Evolutionary conservation across 2,113 vertebrate genomes (phyloP), one percentile per base, ranked within the genome.

Genomic region (Channa argus): DNA sequence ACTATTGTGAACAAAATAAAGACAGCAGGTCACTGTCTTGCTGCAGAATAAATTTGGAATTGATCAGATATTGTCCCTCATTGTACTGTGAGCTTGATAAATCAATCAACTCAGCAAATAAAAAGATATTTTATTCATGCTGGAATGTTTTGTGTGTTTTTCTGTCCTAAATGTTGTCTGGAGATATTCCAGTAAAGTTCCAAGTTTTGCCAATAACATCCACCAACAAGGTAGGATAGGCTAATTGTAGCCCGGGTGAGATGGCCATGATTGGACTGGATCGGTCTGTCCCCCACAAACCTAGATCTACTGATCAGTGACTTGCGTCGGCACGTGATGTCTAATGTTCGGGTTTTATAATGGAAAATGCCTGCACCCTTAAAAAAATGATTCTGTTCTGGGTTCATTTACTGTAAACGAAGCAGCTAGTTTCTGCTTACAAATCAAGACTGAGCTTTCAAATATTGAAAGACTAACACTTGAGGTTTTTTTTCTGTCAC

Each of bases 401-500:
- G 66, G 74, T 68, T 37, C 58, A 74, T 77, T 88, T 62, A 47
- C 58, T 13, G 9, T 68, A 64, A 24, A 73, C 50, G 59, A 44
- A 36, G 58, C 68, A 3, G 52, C 71, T 53, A 14, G 8, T 71
- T 76, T 68, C 60, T 41, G 50, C 71, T 71, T 36, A 55, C 45
- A 68, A 82, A 82, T 64, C 33, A 75, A 68, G 13, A 37, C 43
- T 0, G 49, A 53, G 68, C 64, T 54, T 64, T 67, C 55, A 46
- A 13, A 82, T 59, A 64, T 34, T 51, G 63, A 8, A 63, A 58
- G 38, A 85, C 63, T 51, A 86, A 87, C 70, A 74, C 58, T 46
- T 9, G 2, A 60, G 71, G 24, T 24, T 24, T 24, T 11, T 74
- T 82, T 86, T 79, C 74, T 76, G 72, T 80, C 73, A 86, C 43